These are phyloP conservation scores for Pogonocherus hispidulus DNA, from an alignment of 2,888 invertebrate species.

Conservation along the genomic window DNA sequence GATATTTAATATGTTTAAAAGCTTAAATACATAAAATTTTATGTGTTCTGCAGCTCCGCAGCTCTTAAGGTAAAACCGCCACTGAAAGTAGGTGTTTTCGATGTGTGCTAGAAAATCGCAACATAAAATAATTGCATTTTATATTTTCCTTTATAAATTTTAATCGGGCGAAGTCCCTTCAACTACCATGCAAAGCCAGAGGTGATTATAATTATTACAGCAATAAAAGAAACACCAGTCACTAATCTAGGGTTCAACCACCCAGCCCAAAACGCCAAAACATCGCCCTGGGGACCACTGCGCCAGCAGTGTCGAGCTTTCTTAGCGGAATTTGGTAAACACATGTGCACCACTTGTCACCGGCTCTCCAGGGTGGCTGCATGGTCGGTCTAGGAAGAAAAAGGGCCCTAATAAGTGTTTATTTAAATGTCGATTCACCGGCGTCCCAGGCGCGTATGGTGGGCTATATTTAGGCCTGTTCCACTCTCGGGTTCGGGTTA, in stretches of 20 bases:
- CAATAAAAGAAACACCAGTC: background rate
- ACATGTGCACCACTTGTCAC: conserved; percentile 67
- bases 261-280: conserved; percentile 26
- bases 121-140: no score
- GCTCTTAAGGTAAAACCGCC: no score
- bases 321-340: conserved; percentile 59
- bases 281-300: conserved; percentile 3
- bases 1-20: no score
- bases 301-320: conserved; percentile 7
- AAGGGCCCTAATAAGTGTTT: conserved; percentile 63
- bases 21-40: no score
- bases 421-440: conserved; percentile 62
- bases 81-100: no score
- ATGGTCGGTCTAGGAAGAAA: conserved; percentile 40
- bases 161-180: no score
- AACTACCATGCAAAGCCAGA: no score
- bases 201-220: no score
- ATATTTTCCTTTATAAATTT: no score
- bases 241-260: conserved; percentile 6
- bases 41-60: no score
- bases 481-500: conserved; percentile 2
- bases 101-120: no score
- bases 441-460: conserved; percentile 33
- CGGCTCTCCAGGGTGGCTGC: conserved; percentile 50
- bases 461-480: conserved; percentile 38